These are phyloP conservation scores for Malaclemys terrapin DNA, from an alignment of 2,113 vertebrate genomes.

Conservation along the genomic window DNA sequence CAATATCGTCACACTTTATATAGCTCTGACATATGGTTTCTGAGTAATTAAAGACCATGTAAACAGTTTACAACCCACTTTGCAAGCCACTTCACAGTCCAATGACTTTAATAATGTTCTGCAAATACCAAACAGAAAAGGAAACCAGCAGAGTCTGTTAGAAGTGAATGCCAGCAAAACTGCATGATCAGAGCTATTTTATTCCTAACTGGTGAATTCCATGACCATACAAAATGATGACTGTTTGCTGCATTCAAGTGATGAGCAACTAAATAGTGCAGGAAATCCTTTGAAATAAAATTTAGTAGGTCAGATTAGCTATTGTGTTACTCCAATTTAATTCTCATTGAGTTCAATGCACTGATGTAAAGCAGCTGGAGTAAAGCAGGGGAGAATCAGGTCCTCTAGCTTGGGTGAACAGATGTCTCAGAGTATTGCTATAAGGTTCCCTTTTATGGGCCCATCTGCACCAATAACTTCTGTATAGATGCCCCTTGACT, in stretches of 20 bases:
- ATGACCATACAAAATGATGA: not conserved
- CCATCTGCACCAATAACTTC: not conserved
- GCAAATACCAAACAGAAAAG: not conserved
- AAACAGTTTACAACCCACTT: slow-evolving; percentile 70
- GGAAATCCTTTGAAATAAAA: not conserved
- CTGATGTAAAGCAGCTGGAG: not conserved
- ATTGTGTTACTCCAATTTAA: not conserved
- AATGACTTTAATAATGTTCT: slow-evolving; percentile 40
- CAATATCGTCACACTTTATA: slow-evolving; percentile 55
- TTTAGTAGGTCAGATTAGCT: not conserved
- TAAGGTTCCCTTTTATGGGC: not conserved
- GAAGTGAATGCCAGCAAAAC: not conserved
- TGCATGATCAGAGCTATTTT: not conserved
- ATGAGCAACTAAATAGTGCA: not conserved
- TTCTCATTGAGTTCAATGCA: not conserved
- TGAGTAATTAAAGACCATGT: slow-evolving; percentile 74
- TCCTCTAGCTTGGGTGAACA: not conserved
- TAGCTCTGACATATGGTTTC: slow-evolving; percentile 69
- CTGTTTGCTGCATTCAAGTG: not conserved
- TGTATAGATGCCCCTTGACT: not conserved
- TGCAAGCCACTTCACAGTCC: slow-evolving; percentile 47
- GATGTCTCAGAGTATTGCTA: not conserved
- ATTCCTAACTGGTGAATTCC: not conserved
- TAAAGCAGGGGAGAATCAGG: not conserved
- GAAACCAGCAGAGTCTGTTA: not conserved